Conservation (phyloP, 1,140 invertebrate genomes). For the Whitmania pigra region DNA sequence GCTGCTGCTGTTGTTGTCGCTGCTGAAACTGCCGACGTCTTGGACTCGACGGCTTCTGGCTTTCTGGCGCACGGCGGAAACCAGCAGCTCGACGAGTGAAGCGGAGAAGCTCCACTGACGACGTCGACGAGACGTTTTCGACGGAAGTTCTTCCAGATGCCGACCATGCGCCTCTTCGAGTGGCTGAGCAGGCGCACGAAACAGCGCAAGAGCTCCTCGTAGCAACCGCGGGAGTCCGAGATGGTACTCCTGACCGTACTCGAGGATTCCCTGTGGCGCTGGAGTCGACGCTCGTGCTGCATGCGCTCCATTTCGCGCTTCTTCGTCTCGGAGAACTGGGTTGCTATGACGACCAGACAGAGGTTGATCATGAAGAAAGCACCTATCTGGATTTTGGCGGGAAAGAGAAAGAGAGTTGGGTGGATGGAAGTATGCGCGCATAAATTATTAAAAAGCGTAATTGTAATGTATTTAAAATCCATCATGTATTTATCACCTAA, state of each 20-base stretch:
- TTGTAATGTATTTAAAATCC: too few relatives aligned
- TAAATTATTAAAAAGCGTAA: too few relatives aligned
- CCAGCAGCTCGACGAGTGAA: too few relatives aligned
- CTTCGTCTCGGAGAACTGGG: constrained; percentile 98
- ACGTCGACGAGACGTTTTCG: constrained; percentile 23
- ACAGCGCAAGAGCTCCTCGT: constrained; percentile 80
- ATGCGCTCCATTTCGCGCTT: constrained; percentile 98
- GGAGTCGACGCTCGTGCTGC: constrained; percentile 73
- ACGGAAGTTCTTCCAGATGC: constrained; percentile 31
- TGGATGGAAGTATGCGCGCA: neutral
- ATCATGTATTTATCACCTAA: too few relatives aligned
- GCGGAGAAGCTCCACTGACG: too few relatives aligned
- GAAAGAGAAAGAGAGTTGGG: neutral
- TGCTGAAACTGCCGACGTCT: too few relatives aligned
- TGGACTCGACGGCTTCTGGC: too few relatives aligned
- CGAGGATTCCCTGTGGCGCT: constrained; percentile 66
- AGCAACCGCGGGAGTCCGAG: constrained; percentile 40
- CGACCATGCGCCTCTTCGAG: neutral
- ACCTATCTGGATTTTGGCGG: constrained; percentile 68
- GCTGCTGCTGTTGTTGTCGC: too few relatives aligned
- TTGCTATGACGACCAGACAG: constrained; percentile 98
- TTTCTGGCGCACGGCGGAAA: too few relatives aligned
- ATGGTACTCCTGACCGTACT: constrained; percentile 64
- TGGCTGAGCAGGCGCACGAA: constrained; percentile 67
- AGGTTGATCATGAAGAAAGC: constrained; percentile 99